phyloP scores from a whole-genome alignment of 1,140 invertebrate genomes.

The Coenobita brevimanus region DNA sequence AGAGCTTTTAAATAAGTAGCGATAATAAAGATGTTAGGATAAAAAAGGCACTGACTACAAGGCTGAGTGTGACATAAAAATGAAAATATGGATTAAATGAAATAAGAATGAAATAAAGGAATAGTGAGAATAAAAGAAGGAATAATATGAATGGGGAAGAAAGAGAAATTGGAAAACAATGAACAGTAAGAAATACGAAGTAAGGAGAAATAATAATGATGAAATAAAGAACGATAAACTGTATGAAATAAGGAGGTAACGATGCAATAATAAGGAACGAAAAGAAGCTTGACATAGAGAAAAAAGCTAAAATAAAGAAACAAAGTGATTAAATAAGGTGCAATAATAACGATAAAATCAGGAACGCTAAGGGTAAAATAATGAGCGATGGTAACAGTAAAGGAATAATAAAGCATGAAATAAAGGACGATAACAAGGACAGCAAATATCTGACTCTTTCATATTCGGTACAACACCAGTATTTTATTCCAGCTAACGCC shows the following conservation, averaged over 20 bases:
- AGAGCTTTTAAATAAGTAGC: background rate
- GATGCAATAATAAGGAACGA: background rate
- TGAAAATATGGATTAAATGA: background rate
- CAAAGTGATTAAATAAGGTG: background rate
- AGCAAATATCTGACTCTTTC: too few relatives aligned
- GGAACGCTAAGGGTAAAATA: too few relatives aligned
- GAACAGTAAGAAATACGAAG: background rate
- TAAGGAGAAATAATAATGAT: background rate
- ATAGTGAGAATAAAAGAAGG: background rate
- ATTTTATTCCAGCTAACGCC: too few relatives aligned
- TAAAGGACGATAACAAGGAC: too few relatives aligned
- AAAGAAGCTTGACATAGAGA: constrained; percentile 12
- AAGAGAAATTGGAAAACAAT: background rate
- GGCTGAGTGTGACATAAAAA: background rate
- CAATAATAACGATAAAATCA: too few relatives aligned
- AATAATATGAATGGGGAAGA: background rate
- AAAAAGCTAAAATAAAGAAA: constrained; percentile 8
- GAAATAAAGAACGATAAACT: background rate
- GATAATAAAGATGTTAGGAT: background rate
- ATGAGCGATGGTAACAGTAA: too few relatives aligned
- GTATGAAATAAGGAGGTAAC: background rate
- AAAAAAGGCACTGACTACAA: background rate
- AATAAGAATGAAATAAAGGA: background rate
- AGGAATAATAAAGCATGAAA: too few relatives aligned
- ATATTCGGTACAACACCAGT: too few relatives aligned